Evolutionary conservation across 2,113 vertebrate genomes (phyloP).

Genomic region (Atherinomorus stipes): DNA sequence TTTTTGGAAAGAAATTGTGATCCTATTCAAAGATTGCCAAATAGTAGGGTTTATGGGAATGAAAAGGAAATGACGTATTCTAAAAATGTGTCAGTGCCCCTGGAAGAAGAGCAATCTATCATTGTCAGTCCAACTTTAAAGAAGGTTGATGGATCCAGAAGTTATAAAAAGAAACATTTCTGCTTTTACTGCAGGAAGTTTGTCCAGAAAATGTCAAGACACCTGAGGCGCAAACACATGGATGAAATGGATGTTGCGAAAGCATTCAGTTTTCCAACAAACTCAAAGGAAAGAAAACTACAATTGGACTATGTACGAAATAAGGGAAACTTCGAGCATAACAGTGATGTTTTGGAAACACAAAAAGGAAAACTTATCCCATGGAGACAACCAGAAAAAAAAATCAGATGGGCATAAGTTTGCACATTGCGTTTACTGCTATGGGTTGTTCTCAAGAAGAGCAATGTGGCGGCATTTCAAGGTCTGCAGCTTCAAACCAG

Average conservation of each 20-base stretch:
- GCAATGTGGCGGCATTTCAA: slow-evolving; percentile 23
- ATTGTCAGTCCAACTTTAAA: slow-evolving; percentile 14
- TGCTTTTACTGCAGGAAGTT: slow-evolving; percentile 2
- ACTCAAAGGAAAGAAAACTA: slow-evolving; percentile 10
- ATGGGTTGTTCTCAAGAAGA: slow-evolving; percentile 13
- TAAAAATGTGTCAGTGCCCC: not conserved
- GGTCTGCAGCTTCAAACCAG: slow-evolving; percentile 12
- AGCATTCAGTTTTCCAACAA: slow-evolving; percentile 5
- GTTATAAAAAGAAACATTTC: slow-evolving; percentile 14
- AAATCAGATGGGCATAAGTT: not conserved
- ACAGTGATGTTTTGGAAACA: not conserved
- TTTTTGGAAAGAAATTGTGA: too few species aligned
- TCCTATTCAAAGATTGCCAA: too few species aligned
- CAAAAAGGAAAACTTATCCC: slow-evolving; percentile 12
- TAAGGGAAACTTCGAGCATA: slow-evolving; percentile 19
- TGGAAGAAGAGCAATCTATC: not conserved
- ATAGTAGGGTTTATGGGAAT: not conserved
- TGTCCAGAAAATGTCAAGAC: slow-evolving; percentile 22
- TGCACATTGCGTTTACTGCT: slow-evolving; percentile 8
- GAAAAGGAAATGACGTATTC: not conserved
- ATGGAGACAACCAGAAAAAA: slow-evolving; percentile 6
- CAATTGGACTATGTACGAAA: slow-evolving; percentile 17
- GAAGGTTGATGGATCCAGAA: slow-evolving; percentile 26
- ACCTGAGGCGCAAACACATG: not conserved
- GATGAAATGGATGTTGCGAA: slow-evolving; percentile 1